Evolutionary conservation across 1,140 invertebrate species (phyloP).

Genomic region (Conopomorpha cramerella): DNA sequence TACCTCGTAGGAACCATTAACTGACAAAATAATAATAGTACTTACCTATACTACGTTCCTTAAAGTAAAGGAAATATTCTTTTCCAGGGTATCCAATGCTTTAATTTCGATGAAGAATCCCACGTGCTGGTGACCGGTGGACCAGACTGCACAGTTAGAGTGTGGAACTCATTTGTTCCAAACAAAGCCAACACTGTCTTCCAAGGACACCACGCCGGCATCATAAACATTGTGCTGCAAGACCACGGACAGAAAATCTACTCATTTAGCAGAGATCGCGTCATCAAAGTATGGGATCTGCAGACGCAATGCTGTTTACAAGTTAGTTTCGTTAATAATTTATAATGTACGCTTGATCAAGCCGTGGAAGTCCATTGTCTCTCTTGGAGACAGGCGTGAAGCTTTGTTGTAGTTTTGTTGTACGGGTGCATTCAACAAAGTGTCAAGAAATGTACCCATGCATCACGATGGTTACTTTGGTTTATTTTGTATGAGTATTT

Average conservation of each 20-base stretch:
- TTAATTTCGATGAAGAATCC: slow-evolving; percentile 60
- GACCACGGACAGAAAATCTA: slow-evolving; percentile 46
- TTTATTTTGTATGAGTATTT: no score
- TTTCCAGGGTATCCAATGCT: slow-evolving; percentile 60
- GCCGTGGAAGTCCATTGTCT: no score
- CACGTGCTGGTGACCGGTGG: slow-evolving; percentile 72
- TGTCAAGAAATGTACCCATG: no score
- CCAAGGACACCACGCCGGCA: slow-evolving; percentile 70
- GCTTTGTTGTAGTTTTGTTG: no score
- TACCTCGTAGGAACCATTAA: no score
- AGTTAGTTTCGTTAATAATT: slow-evolving; percentile 20
- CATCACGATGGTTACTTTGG: no score
- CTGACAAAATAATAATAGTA: no score
- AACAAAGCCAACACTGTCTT: slow-evolving; percentile 64
- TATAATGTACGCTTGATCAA: background rate
- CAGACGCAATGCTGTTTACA: slow-evolving; percentile 63
- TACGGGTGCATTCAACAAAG: no score
- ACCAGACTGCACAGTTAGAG: slow-evolving; percentile 69
- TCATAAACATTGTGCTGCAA: slow-evolving; percentile 69
- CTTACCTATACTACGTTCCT: no score
- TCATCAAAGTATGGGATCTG: slow-evolving; percentile 74
- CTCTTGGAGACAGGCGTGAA: no score
- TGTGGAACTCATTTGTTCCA: slow-evolving; percentile 79
- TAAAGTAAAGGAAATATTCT: no score
- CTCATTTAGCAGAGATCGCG: slow-evolving; percentile 68